phyloP scores from a whole-genome alignment of 2,113 vertebrate genomes.

The Anguilla rostrata region DNA sequence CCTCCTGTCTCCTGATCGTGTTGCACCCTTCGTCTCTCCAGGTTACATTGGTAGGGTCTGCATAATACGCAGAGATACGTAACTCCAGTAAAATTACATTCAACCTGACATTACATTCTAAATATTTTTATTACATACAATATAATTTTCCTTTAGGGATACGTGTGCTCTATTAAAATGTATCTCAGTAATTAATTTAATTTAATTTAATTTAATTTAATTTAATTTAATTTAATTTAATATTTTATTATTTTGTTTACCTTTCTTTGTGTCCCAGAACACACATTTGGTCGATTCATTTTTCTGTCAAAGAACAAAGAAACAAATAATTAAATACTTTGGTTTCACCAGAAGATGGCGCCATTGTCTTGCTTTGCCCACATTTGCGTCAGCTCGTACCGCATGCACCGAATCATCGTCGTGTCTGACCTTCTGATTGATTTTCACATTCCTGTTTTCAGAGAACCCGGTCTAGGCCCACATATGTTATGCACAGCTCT shows the following conservation, averaged over 20 bases:
- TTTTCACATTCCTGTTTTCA: neutral
- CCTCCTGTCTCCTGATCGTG: slow-evolving; percentile 7
- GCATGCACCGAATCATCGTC: neutral
- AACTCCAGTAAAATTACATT: neutral
- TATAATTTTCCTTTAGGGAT: no score
- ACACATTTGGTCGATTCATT: slow-evolving; percentile 56
- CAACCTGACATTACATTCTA: no score
- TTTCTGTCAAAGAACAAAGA: slow-evolving; percentile 45
- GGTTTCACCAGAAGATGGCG: slow-evolving; percentile 17
- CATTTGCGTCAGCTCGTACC: neutral
- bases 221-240: no score
- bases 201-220: no score
- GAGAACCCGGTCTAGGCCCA: neutral
- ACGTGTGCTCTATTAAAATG: no score
- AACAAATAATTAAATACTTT: neutral
- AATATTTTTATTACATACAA: no score
- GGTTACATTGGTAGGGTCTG: slow-evolving; percentile 56
- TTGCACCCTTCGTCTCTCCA: slow-evolving; percentile 62
- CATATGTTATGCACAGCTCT: neutral
- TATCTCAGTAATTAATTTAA: no score
- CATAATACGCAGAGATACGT: neutral
- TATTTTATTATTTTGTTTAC: slow-evolving; percentile 39
- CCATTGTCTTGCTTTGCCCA: neutral
- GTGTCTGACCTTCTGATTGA: neutral
- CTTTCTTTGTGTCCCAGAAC: slow-evolving; percentile 67